phyloP scores from a whole-genome alignment of 1,140 invertebrate genomes.

The Drosophila nikananu region DNA sequence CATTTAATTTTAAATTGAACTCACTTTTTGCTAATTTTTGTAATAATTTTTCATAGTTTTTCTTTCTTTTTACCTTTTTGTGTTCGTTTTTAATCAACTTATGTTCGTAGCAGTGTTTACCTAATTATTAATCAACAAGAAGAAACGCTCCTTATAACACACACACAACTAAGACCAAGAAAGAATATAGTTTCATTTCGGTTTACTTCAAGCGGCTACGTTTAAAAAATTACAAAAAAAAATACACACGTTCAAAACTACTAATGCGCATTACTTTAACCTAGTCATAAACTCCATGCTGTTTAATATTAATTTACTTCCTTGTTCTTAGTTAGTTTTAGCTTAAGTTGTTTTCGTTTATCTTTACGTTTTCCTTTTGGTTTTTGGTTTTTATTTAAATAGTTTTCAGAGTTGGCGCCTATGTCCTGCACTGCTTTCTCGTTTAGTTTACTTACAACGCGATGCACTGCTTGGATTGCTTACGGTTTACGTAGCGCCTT shows the following conservation, averaged over 20 bases:
- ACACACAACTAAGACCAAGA: slow-evolving; percentile 41
- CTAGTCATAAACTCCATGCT: slow-evolving; percentile 56
- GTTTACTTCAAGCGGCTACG: slow-evolving; percentile 63
- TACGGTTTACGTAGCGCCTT: slow-evolving; percentile 3
- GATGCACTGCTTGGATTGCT: slow-evolving; percentile 22
- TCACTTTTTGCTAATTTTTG: slow-evolving; percentile 46
- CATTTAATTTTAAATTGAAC: slow-evolving; percentile 50
- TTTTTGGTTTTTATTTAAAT: slow-evolving; percentile 26
- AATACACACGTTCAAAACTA: slow-evolving; percentile 57
- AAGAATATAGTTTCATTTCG: slow-evolving; percentile 28
- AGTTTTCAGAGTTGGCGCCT: slow-evolving; percentile 27
- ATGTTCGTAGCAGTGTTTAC: slow-evolving; percentile 60
- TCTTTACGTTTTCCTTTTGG: not conserved
- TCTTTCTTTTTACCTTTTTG: slow-evolving; percentile 1
- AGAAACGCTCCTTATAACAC: slow-evolving; percentile 61
- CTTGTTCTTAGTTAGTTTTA: slow-evolving; percentile 30
- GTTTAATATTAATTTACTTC: slow-evolving; percentile 33
- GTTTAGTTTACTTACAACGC: slow-evolving; percentile 19
- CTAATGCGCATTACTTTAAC: slow-evolving; percentile 58
- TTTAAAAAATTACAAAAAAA: slow-evolving; percentile 72
- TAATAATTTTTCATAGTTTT: slow-evolving; percentile 14
- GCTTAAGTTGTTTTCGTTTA: slow-evolving; percentile 45
- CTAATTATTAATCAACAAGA: slow-evolving; percentile 84
- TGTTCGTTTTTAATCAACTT: slow-evolving; percentile 59
- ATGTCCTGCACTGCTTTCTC: slow-evolving; percentile 5